Evolutionary conservation across 2,888 invertebrate species (phyloP).

Genomic region (Dryocosmus kuriphilus): DNA sequence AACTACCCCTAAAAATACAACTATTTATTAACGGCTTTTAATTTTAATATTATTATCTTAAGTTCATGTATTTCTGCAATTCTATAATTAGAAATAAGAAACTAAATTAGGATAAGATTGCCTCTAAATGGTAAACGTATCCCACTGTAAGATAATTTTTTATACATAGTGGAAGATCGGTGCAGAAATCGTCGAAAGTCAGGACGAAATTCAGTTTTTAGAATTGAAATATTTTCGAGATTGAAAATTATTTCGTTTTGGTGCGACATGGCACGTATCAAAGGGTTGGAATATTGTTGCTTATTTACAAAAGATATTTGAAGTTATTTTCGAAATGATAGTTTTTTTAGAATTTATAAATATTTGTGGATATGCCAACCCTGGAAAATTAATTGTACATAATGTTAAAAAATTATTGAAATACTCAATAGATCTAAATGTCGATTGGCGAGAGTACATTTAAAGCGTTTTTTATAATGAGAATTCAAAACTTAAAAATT

Average conservation of each 20-base stretch:
- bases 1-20: neutral
- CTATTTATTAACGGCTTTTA: neutral
- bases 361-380: neutral
- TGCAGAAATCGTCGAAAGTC: neutral
- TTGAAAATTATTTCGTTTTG: no score
- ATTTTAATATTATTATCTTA: neutral
- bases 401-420: neutral
- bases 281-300: neutral
- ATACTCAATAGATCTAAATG: neutral
- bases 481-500: neutral
- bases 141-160: neutral
- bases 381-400: neutral
- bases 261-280: no score
- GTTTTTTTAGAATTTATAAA: neutral
- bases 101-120: neutral
- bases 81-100: neutral
- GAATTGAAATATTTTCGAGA: no score
- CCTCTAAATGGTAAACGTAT: slow-evolving; percentile 1
- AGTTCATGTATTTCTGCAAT: neutral
- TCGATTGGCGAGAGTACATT: neutral
- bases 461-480: neutral
- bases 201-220: no score
- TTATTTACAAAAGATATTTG: neutral
- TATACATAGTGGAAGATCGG: neutral
- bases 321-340: neutral